phyloP scores from a whole-genome alignment of 2,113 vertebrate genomes.

The Elgaria multicarinata region DNA sequence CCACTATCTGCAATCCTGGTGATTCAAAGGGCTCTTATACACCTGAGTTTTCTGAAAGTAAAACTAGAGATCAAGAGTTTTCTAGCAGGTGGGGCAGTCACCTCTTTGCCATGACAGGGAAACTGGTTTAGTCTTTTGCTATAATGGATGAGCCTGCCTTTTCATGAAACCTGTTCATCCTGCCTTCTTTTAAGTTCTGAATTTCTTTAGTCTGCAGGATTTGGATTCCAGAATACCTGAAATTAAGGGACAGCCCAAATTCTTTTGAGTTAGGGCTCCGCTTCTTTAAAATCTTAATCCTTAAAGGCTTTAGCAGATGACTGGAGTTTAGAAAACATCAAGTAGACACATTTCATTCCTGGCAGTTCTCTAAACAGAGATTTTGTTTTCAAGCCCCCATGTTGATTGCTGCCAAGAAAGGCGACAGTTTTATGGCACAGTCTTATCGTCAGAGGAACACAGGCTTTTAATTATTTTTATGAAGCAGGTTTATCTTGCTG shows the following conservation, averaged over 20 bases:
- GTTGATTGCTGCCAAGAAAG: conserved; percentile 36
- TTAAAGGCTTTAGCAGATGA: conserved; percentile 42
- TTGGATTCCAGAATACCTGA: conserved; percentile 8
- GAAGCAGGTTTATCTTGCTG: conserved; percentile 31
- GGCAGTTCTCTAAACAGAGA: conserved; percentile 27
- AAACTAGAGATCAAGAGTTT: too few species aligned
- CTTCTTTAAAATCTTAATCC: conserved; percentile 30
- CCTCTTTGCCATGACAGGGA: background rate
- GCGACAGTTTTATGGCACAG: conserved; percentile 32
- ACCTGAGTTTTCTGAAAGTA: background rate
- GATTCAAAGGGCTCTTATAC: background rate
- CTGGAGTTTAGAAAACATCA: conserved; percentile 40
- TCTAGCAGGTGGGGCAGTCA: background rate
- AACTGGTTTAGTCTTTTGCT: background rate
- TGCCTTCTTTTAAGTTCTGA: background rate
- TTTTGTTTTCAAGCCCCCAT: conserved; percentile 31
- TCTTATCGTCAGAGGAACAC: conserved; percentile 8
- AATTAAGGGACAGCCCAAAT: conserved; percentile 10
- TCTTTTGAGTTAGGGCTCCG: conserved; percentile 7
- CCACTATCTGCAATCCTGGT: background rate
- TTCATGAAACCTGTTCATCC: background rate
- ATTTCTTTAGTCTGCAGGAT: background rate
- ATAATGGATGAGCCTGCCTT: background rate
- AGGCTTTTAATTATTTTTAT: conserved; percentile 46
- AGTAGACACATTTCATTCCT: conserved; percentile 39